Percentiles rank a stretch among this genome's conserved stretches.
phyloP scores from a whole-genome alignment of 2,888 invertebrate genomes.

The Invenusta paracnida region DNA sequence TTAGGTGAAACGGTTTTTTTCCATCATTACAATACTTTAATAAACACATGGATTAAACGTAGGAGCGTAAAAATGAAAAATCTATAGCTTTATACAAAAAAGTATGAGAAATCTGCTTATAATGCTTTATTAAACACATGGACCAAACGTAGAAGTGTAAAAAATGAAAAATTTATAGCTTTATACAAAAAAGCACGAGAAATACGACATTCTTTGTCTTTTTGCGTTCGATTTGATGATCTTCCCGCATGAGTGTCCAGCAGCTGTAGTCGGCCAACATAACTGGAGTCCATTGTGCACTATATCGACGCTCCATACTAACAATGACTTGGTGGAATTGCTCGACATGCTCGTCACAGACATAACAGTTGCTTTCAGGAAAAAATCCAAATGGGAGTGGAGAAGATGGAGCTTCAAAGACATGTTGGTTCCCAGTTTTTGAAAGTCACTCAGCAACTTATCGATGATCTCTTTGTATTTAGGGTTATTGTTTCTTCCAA shows the following conservation, averaged over 20 bases:
- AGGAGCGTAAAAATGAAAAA: background rate
- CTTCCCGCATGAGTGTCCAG: no score
- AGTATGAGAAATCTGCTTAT: no score
- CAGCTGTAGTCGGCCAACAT: background rate
- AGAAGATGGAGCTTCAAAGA: background rate
- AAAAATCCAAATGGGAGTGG: background rate
- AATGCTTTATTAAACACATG: background rate
- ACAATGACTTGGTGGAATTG: background rate
- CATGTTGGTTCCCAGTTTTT: background rate
- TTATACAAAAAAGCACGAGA: no score
- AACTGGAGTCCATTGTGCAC: background rate
- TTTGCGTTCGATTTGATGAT: no score
- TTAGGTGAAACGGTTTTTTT: background rate
- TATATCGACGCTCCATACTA: background rate
- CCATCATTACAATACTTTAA: background rate
- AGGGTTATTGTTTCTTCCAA: background rate
- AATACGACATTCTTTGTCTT: no score
- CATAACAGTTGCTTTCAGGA: background rate
- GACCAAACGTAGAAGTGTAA: background rate
- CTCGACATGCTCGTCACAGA: background rate
- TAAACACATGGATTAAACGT: background rate
- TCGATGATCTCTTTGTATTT: background rate
- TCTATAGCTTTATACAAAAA: no score
- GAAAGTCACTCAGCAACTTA: background rate
- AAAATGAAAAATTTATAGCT: background rate